Percentiles rank a stretch among this genome's conserved stretches.
Conservation (phyloP, 2,888 invertebrate species). For the Zootermopsis nevadensis region DNA sequence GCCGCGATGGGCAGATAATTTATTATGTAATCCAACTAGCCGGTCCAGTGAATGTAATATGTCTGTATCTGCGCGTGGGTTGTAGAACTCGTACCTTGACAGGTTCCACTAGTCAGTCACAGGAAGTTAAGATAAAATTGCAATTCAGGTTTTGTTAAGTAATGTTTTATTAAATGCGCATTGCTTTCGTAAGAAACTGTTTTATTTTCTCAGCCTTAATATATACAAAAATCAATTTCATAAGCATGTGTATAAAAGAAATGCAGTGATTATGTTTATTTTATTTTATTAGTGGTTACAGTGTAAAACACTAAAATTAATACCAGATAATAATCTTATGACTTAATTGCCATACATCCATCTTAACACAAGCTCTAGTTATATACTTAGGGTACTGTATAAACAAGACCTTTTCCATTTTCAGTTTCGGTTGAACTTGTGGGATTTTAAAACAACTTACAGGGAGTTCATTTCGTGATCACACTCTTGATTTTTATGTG, state of each 20-base stretch:
- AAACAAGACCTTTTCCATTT: constrained; percentile 3
- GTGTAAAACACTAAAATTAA: constrained; percentile 10
- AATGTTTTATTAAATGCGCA: too few relatives aligned
- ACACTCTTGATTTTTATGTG: background rate
- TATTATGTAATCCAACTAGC: too few relatives aligned
- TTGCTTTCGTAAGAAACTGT: background rate
- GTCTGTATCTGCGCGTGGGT: too few relatives aligned
- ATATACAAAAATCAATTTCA: constrained; percentile 33
- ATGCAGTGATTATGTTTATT: constrained; percentile 5
- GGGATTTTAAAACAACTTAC: background rate
- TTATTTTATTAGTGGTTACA: constrained; percentile 12
- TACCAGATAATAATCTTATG: background rate
- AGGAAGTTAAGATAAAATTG: too few relatives aligned
- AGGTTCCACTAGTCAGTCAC: too few relatives aligned
- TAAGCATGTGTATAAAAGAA: constrained; percentile 37
- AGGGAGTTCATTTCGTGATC: background rate
- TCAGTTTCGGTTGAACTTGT: background rate
- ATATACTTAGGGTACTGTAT: background rate
- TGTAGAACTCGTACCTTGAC: too few relatives aligned
- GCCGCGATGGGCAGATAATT: too few relatives aligned
- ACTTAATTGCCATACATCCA: background rate
- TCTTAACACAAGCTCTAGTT: background rate
- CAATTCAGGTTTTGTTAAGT: too few relatives aligned
- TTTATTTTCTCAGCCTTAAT: constrained; percentile 40
- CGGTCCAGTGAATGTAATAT: too few relatives aligned